Percentiles rank a stretch among this genome's conserved stretches.
Evolutionary conservation across 2,888 invertebrate genomes (phyloP).

Genomic region (Terebella lapidaria): DNA sequence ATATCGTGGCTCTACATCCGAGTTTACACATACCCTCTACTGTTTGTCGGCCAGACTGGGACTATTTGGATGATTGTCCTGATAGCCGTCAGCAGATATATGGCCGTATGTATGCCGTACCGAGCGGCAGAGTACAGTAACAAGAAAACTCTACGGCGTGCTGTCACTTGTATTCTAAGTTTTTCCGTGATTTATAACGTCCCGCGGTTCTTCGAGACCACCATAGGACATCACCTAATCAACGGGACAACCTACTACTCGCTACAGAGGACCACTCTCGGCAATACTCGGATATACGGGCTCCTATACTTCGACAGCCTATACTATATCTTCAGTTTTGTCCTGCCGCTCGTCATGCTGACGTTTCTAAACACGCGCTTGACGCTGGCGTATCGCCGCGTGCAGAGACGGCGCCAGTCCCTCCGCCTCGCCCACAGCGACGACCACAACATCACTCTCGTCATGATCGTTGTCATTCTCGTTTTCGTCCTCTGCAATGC

Average conservation of each 20-base stretch:
- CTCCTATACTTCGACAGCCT: slow-evolving; percentile 17
- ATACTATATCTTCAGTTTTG: slow-evolving; percentile 20
- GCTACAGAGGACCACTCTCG: slow-evolving; percentile 2
- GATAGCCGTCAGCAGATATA: slow-evolving; percentile 24
- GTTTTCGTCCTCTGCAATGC: no score
- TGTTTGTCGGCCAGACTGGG: no score
- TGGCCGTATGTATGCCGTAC: slow-evolving; percentile 28
- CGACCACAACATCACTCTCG: no score
- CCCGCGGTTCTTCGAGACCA: slow-evolving; percentile 29
- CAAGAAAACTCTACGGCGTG: slow-evolving; percentile 8
- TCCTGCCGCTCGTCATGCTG: slow-evolving; percentile 15
- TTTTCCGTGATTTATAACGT: slow-evolving; percentile 29
- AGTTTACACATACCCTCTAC: slow-evolving; percentile 3
- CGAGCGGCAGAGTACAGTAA: slow-evolving; percentile 12
- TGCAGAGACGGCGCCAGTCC: no score
- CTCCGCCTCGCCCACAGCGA: no score
- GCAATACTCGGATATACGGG: slow-evolving; percentile 5
- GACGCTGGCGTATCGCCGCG: slow-evolving; percentile 18
- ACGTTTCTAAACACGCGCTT: slow-evolving; percentile 12
- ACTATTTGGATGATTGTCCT: no score
- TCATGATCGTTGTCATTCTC: no score
- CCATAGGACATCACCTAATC: not conserved
- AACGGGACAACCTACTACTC: not conserved
- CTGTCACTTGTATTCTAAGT: slow-evolving; percentile 18
- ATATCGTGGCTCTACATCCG: not conserved